Conservation (phyloP, 1,140 invertebrate species). For the Globodera ellingtonae region DNA sequence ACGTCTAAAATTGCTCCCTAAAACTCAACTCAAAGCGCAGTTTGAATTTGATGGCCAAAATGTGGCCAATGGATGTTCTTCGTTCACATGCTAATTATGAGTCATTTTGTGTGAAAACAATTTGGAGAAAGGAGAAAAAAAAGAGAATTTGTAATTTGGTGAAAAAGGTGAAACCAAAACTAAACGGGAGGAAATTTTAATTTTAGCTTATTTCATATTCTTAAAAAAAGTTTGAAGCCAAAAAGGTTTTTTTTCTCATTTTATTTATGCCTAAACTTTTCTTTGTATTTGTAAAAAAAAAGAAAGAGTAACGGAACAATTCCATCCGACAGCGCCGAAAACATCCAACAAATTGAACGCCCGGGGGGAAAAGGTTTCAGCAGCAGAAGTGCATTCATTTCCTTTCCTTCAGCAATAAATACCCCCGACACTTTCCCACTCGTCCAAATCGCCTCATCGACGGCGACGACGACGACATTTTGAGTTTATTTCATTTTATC, state of each 20-base stretch:
- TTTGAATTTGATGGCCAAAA: not conserved
- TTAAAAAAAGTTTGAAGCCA: too few relatives aligned
- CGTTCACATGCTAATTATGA: too few relatives aligned
- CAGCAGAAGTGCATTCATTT: not conserved
- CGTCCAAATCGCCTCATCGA: slow-evolving; percentile 2
- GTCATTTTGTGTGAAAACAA: too few relatives aligned
- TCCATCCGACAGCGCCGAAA: not conserved
- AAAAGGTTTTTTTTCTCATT: too few relatives aligned
- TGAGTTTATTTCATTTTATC: slow-evolving; percentile 19
- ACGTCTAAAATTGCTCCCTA: slow-evolving; percentile 1
- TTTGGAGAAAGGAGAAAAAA: not conserved
- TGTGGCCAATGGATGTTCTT: not conserved
- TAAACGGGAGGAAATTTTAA: too few relatives aligned
- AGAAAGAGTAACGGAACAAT: not conserved
- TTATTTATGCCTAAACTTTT: too few relatives aligned
- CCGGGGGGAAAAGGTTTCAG: not conserved
- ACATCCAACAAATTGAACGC: slow-evolving; percentile 5
- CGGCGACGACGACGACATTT: not conserved
- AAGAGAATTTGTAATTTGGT: too few relatives aligned
- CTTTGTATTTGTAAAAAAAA: not conserved
- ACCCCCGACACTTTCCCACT: not conserved
- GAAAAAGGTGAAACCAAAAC: too few relatives aligned
- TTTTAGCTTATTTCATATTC: too few relatives aligned
- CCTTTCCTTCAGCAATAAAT: not conserved
- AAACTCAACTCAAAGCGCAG: not conserved